Percentiles rank a stretch among this genome's conserved stretches.
phyloP scores from a whole-genome alignment of 2,797 vertebrate genomes.

The Crenuchus spilurus region DNA sequence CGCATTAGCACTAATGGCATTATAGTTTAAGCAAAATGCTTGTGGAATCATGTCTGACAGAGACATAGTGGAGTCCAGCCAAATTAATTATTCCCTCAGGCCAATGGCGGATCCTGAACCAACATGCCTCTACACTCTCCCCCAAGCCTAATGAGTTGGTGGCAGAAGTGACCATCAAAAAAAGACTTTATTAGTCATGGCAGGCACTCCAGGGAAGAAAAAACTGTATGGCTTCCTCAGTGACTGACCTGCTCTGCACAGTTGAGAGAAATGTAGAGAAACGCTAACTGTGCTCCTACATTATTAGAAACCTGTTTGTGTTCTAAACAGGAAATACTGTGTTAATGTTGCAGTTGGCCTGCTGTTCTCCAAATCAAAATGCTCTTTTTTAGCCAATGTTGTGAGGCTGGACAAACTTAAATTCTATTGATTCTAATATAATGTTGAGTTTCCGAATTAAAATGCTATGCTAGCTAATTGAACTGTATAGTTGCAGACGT shows the following conservation, averaged over 20 bases:
- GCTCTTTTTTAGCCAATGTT: background rate
- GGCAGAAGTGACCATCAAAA: conserved; percentile 50
- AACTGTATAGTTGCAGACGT: too few species aligned
- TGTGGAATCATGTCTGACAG: conserved; percentile 52
- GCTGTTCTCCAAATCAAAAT: background rate
- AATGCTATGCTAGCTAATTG: too few species aligned
- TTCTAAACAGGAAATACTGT: background rate
- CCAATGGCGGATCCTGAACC: conserved; percentile 38
- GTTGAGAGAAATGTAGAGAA: background rate
- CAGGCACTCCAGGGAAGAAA: conserved; percentile 32
- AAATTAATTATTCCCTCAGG: conserved; percentile 56
- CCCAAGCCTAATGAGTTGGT: conserved; percentile 32
- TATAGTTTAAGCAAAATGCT: conserved; percentile 54
- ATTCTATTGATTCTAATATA: too few species aligned
- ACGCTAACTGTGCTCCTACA: conserved; percentile 8
- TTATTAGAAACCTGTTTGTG: background rate
- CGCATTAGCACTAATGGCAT: conserved; percentile 46
- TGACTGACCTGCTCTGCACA: conserved; percentile 35
- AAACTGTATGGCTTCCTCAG: conserved; percentile 27
- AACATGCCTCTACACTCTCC: conserved; percentile 35
- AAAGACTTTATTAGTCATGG: conserved; percentile 44
- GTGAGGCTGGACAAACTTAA: too few species aligned
- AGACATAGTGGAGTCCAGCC: conserved; percentile 53
- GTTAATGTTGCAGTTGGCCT: background rate
- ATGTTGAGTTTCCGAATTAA: too few species aligned